A percentile compares a stretch with the other conserved stretches of the same genome.
These are phyloP conservation scores for Clarias gariepinus DNA, from an alignment of 2,113 vertebrate genomes.

Conservation along the genomic window DNA sequence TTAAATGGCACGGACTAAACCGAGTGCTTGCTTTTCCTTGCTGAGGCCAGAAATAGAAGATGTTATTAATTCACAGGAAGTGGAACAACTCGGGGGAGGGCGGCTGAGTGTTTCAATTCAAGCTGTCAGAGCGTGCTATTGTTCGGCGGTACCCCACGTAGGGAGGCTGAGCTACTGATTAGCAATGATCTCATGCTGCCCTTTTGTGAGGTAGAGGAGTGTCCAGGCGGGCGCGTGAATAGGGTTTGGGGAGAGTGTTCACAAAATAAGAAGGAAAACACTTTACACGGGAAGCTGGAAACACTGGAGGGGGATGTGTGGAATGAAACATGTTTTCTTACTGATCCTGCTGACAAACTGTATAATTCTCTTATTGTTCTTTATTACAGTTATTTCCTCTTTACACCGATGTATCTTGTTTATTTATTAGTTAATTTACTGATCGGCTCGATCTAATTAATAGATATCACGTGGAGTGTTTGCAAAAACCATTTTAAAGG, in stretches of 20 bases:
- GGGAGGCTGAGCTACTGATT: constrained; percentile 50
- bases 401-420: background rate
- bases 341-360: background rate
- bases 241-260: constrained; percentile 25
- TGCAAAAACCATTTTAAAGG: background rate
- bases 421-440: too few species aligned
- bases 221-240: background rate
- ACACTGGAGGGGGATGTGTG: background rate
- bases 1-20: constrained; percentile 50
- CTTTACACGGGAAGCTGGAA: background rate
- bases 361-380: background rate
- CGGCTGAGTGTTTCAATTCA: constrained; percentile 56
- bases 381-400: background rate
- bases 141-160: constrained; percentile 58
- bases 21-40: constrained; percentile 58
- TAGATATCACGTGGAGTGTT: background rate
- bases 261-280: constrained; percentile 11
- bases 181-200: constrained; percentile 61
- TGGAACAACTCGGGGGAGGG: constrained; percentile 57
- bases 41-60: constrained; percentile 57
- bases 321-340: background rate
- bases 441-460: background rate
- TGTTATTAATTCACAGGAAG: constrained; percentile 74
- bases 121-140: constrained; percentile 66
- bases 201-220: constrained; percentile 8